Evolutionary conservation across 2,888 invertebrate species (phyloP).

Genomic region (Hyposoter dolosus): DNA sequence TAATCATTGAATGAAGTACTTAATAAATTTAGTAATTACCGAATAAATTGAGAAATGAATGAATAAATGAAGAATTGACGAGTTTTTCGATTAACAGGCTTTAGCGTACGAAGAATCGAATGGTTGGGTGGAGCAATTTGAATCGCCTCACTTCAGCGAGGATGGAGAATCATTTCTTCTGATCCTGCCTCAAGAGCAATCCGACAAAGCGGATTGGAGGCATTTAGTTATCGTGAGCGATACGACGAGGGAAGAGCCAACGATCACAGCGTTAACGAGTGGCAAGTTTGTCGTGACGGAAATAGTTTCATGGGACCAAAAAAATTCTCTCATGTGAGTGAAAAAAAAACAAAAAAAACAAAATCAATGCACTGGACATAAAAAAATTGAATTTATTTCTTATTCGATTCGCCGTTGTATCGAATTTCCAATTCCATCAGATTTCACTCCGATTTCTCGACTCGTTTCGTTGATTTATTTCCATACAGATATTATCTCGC

Average conservation of each 20-base stretch:
- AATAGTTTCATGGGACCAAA: slow-evolving; percentile 90
- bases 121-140: slow-evolving; percentile 93
- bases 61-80: no score
- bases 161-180: slow-evolving; percentile 90
- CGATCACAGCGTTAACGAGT: slow-evolving; percentile 86
- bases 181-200: slow-evolving; percentile 90
- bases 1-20: no score
- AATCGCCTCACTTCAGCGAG: slow-evolving; percentile 89
- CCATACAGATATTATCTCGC: slow-evolving; percentile 92
- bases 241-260: slow-evolving; percentile 77
- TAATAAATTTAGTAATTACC: no score
- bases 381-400: neutral
- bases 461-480: neutral
- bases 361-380: neutral
- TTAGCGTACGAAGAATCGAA: slow-evolving; percentile 83
- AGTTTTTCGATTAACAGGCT: slow-evolving; percentile 71
- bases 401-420: neutral
- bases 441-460: neutral
- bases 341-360: no score
- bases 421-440: neutral
- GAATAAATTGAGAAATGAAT: no score
- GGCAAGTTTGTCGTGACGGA: slow-evolving; percentile 90
- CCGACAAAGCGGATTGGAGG: slow-evolving; percentile 87
- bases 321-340: slow-evolving; percentile 89
- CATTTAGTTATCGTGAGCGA: slow-evolving; percentile 88